These are phyloP conservation scores for Drosophila pruinosa DNA, from an alignment of 1,140 invertebrate genomes.

Conservation along the genomic window DNA sequence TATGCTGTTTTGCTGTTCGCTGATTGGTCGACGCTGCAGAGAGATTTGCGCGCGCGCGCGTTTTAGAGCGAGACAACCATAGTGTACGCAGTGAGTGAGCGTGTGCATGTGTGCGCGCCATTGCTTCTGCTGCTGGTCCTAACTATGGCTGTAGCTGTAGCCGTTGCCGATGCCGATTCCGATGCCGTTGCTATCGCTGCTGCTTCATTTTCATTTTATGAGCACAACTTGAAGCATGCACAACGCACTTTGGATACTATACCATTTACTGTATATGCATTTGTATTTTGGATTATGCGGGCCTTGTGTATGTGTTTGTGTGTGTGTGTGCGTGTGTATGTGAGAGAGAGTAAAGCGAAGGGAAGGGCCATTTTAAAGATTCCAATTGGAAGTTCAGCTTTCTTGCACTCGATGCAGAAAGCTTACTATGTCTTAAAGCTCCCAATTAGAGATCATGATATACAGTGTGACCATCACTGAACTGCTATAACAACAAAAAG, in stretches of 20 bases:
- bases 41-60: background rate
- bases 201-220: constrained; percentile 40
- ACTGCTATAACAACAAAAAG: too few species aligned
- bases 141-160: background rate
- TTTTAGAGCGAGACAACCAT: constrained; percentile 42
- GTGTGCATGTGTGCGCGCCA: background rate
- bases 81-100: background rate
- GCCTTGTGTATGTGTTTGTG: background rate
- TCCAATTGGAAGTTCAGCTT: constrained; percentile 1
- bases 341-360: background rate
- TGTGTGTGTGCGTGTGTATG: background rate
- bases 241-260: constrained; percentile 9
- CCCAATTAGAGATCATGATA: background rate
- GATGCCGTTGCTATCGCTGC: too few species aligned
- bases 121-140: constrained; percentile 22
- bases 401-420: background rate
- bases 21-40: constrained; percentile 41
- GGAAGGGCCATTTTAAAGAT: background rate
- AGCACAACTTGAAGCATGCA: constrained; percentile 34
- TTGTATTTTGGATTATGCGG: constrained; percentile 1
- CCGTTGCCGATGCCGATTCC: constrained; percentile 3
- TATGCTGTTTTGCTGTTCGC: background rate
- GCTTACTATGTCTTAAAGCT: background rate
- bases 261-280: background rate
- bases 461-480: constrained; percentile 8